Percentiles rank a stretch among this genome's conserved stretches.
phyloP scores from a whole-genome alignment of 2,113 vertebrate species.

The Acanthisitta chloris region DNA sequence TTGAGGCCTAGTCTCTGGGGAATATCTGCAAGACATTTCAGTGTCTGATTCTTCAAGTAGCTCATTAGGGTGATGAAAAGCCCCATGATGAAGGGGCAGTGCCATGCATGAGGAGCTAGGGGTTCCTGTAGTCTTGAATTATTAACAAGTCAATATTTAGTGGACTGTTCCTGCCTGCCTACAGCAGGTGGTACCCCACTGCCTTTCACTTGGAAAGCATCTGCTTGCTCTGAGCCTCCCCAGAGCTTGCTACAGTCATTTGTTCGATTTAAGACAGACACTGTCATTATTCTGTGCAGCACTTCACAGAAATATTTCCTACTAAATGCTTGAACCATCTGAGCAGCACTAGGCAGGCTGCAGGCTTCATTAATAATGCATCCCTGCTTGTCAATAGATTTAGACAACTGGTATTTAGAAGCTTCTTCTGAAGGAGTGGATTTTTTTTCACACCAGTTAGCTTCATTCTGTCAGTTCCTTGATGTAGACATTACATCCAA shows the following conservation, averaged over 20 bases:
- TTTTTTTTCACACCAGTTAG: conserved; percentile 76
- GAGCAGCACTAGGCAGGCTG: conserved; percentile 78
- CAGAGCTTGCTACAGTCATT: conserved; percentile 75
- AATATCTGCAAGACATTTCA: conserved; percentile 59
- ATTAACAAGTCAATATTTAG: conserved; percentile 76
- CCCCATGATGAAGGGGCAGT: conserved; percentile 60
- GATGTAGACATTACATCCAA: conserved; percentile 81
- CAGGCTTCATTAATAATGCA: conserved; percentile 88
- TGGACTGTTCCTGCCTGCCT: conserved; percentile 62
- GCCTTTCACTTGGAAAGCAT: conserved; percentile 69
- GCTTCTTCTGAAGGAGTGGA: conserved; percentile 76
- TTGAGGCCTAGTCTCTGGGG: conserved; percentile 36
- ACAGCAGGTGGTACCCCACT: conserved; percentile 75
- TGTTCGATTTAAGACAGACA: conserved; percentile 82
- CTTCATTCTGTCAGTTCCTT: conserved; percentile 78
- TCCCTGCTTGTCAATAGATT: conserved; percentile 84
- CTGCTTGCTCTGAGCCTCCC: conserved; percentile 71
- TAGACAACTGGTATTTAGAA: conserved; percentile 87
- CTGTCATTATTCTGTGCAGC: conserved; percentile 76
- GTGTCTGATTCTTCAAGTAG: conserved; percentile 57
- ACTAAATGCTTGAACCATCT: conserved; percentile 82
- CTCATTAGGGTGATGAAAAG: conserved; percentile 74
- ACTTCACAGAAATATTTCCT: conserved; percentile 79
- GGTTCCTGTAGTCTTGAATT: conserved; percentile 76
- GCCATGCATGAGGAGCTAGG: conserved; percentile 62